Percentiles rank a stretch among this genome's conserved stretches.
Evolutionary conservation across 2,797 vertebrate genomes (phyloP).

Genomic region (Pampus argenteus): DNA sequence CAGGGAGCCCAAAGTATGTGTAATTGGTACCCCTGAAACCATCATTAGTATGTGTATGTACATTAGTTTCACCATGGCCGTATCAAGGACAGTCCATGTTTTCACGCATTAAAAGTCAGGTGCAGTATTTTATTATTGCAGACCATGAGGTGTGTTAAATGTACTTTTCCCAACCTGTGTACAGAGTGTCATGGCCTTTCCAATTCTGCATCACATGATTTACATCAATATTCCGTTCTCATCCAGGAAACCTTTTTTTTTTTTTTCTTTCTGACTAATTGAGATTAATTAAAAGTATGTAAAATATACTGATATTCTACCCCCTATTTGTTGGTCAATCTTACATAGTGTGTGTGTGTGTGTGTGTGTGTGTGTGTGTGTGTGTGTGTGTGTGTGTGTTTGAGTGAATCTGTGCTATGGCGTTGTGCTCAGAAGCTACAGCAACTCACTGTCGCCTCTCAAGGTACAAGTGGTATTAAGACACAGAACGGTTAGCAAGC

Average conservation of each 20-base stretch:
- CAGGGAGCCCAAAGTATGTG: slow-evolving; percentile 52
- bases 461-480: too few species aligned
- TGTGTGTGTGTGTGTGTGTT: too few species aligned
- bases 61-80: slow-evolving; percentile 4
- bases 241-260: background rate
- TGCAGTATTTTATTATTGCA: background rate
- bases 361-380: too few species aligned
- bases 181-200: background rate
- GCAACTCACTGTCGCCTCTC: too few species aligned
- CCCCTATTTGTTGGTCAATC: too few species aligned
- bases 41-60: slow-evolving; percentile 46
- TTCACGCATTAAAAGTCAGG: background rate
- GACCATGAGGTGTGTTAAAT: background rate
- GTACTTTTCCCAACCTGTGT: background rate
- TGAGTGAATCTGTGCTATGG: too few species aligned
- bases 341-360: too few species aligned
- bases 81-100: background rate
- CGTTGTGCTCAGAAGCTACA: too few species aligned
- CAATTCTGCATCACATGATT: background rate
- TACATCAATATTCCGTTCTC: background rate
- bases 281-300: too few species aligned
- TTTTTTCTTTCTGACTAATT: too few species aligned
- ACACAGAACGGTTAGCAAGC: too few species aligned
- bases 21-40: slow-evolving; percentile 59
- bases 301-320: too few species aligned